Percentiles rank a stretch among this genome's conserved stretches.
Evolutionary conservation across 2,797 vertebrate species (phyloP).

Genomic region (Peromyscus eremicus): DNA sequence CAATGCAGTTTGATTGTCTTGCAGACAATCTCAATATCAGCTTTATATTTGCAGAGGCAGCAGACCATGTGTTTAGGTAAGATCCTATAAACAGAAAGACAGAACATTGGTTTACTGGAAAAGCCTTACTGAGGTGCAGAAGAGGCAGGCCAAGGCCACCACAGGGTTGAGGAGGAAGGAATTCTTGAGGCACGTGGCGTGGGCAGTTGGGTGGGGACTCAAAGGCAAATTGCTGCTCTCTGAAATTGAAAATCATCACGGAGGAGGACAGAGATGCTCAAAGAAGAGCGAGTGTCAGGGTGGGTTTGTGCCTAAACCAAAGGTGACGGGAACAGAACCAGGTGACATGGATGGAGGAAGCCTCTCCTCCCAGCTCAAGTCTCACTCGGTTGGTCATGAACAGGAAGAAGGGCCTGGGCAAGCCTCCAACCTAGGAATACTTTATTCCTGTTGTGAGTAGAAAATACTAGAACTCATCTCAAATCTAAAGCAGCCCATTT

Average conservation of each 20-base stretch:
- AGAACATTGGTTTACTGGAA: constrained; percentile 42
- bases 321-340: background rate
- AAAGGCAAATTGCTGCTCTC: background rate
- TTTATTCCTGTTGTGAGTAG: background rate
- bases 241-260: background rate
- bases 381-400: background rate
- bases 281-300: background rate
- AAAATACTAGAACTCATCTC: background rate
- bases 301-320: background rate
- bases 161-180: background rate
- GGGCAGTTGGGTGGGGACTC: background rate
- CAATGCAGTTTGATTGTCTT: constrained; percentile 82
- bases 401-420: background rate
- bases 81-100: constrained; percentile 43
- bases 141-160: background rate
- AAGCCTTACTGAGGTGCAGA: background rate
- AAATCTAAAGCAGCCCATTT: background rate
- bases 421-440: background rate
- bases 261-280: background rate
- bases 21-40: constrained; percentile 49
- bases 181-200: background rate
- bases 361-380: background rate
- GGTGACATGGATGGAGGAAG: background rate
- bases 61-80: constrained; percentile 19
- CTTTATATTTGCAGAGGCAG: constrained; percentile 78